A percentile compares a stretch with the other conserved stretches of the same genome.
Evolutionary conservation across 2,888 invertebrate species (phyloP).

Genomic region (Octodonta nipae): DNA sequence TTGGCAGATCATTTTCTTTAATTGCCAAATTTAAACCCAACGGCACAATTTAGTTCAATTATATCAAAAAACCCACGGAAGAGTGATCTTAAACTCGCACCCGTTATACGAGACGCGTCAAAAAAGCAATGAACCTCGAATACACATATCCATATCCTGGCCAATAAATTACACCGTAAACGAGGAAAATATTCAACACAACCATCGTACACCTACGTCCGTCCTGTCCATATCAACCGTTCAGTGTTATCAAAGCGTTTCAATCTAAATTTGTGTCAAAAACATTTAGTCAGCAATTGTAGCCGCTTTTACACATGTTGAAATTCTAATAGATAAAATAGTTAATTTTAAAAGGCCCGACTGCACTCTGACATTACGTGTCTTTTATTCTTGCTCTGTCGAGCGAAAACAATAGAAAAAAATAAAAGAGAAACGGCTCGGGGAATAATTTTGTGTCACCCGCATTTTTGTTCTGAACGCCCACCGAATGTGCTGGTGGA

Average conservation of each 20-base stretch:
- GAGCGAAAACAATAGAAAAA: constrained; percentile 2
- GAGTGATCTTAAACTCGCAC: too few species aligned
- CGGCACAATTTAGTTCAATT: too few species aligned
- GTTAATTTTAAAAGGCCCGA: constrained; percentile 2
- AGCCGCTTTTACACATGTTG: neutral
- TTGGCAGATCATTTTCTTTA: too few species aligned
- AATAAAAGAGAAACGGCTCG: constrained; percentile 2
- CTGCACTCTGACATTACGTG: too few species aligned
- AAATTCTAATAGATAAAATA: constrained; percentile 1
- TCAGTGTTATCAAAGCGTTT: constrained; percentile 1
- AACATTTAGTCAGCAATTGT: constrained; percentile 1
- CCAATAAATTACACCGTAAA: too few species aligned
- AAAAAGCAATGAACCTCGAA: too few species aligned
- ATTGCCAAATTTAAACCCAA: too few species aligned
- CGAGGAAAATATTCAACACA: too few species aligned
- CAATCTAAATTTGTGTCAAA: constrained; percentile 1
- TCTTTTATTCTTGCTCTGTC: neutral
- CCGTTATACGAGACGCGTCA: too few species aligned
- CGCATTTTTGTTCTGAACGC: neutral
- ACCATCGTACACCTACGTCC: constrained; percentile 1
- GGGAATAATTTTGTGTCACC: constrained; percentile 2
- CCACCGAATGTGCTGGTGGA: too few species aligned
- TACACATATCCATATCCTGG: too few species aligned
- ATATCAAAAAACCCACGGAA: too few species aligned
- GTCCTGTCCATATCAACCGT: neutral